phyloP scores from a whole-genome alignment of 2,797 vertebrate species.

The Lepilemur septentrionalis region DNA sequence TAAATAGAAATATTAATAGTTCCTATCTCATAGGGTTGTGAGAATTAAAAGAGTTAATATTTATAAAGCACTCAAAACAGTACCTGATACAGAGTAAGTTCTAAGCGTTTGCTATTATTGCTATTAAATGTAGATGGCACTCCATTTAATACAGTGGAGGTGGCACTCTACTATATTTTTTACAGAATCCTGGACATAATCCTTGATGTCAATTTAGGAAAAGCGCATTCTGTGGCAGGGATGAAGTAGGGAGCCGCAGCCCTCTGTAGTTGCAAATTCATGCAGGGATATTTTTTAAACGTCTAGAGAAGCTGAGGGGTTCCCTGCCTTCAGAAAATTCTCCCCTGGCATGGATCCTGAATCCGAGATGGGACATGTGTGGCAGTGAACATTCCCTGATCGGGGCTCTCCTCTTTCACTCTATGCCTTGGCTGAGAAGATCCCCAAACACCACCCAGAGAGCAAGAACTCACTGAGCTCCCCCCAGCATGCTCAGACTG shows the following conservation, averaged over 20 bases:
- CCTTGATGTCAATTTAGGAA: neutral
- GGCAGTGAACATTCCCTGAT: neutral
- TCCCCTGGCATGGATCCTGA: neutral
- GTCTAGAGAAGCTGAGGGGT: neutral
- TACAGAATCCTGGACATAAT: neutral
- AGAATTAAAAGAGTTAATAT: constrained; percentile 18
- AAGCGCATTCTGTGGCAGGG: neutral
- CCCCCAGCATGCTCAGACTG: neutral
- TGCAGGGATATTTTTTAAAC: neutral
- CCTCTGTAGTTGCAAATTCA: neutral
- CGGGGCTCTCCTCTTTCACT: neutral
- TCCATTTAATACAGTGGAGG: neutral
- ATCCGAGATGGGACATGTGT: neutral
- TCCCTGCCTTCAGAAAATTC: neutral
- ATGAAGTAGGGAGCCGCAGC: neutral
- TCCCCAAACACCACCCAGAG: neutral
- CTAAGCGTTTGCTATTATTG: neutral
- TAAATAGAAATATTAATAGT: constrained; percentile 30
- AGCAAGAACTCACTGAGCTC: neutral
- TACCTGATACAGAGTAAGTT: neutral
- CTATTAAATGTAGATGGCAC: neutral
- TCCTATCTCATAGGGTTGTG: neutral
- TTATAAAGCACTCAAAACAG: constrained; percentile 21
- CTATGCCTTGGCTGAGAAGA: neutral
- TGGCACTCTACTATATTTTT: neutral